Base-by-base conservation (phyloP, 2,113 vertebrate genomes). In the Chloropsis hardwickii region DNA sequence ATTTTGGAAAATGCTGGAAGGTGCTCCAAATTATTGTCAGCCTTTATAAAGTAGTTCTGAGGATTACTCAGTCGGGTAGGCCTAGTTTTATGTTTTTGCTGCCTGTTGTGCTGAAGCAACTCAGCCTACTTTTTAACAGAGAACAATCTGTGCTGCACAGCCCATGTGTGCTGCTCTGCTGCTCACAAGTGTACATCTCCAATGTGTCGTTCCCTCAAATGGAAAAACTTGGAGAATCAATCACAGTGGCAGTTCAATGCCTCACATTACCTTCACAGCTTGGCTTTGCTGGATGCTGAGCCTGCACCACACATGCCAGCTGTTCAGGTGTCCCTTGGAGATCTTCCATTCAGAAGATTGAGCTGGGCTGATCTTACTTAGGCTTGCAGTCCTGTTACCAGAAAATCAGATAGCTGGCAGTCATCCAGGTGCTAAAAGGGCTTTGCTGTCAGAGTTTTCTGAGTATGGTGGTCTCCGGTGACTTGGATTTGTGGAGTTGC, bases 161-260 rank as follows among this genome's bases (percentile, higher is more conserved):
- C 56, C 14, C 9, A 9, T 2, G 3, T 37, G 16, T 33, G 66
- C 70, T 82, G 57, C 77, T 85, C 44, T 56, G 60, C 54, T 74
- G 48, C 35, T 4, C 1, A 12, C 5, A 4, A 17, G 25, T 39
- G 37, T 29, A 40, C 56, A 14, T 74, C 42, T 58, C 35, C 53
- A 16, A 0, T 5, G 29, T 35, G 15, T 7, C 0, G 0, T 78
- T 86, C 14, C 20, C 29, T 83, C 33, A 16, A 15, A 57, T 53
- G 35, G 56, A 50, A 54, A 56, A 69, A 21, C 12, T 4, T 54
- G 42, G 20, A 24, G n/a, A 69, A 37, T 62, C 47, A 10, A 0
- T 84, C 15, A 3, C 11, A 29, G 15, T 65, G 35, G 62, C 2
- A 1, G 28, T 39, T 69, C 45, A 62, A 2, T 44, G 60, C 37